Evolutionary conservation across 2,888 invertebrate genomes (phyloP), one percentile per base, ranked within the genome.

Genomic region (Capitulum mitella): DNA sequence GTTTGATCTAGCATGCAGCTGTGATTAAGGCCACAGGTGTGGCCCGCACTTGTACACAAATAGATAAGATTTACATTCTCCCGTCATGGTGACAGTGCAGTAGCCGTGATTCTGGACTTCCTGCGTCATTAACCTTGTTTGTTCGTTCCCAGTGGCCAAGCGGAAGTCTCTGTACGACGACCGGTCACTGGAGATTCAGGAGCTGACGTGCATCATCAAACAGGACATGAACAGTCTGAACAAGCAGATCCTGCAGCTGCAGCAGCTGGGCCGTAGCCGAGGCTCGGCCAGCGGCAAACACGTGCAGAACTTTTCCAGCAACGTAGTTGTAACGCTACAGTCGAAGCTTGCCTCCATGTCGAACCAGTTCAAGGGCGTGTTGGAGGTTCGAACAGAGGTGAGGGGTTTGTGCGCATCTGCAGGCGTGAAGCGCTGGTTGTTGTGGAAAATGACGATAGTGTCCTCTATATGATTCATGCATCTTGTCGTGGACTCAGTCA

Each of bases 121-220:
- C n/a, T n/a, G n/a, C n/a, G n/a, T n/a, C n/a, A n/a, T n/a, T n/a
- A n/a, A n/a, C n/a, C n/a, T n/a, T n/a, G n/a, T n/a, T n/a, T n/a
- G n/a, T n/a, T n/a, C 77, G 61, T 43, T 48, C 34, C 78, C 85
- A 95, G 95, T 99, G 90, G 98, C 98, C n/a, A 98, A 97, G 88
- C 92, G 94, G 85, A 97, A 96, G 86, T 97, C 97, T 0, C 89
- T 99, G 78, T 99, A 98, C 88, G 97, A 98, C 87, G 98, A 99
- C 85, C 90, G 95, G 86, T 94, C 97, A 51, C 90, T 92, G 78
- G 98, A 99, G 89, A 97, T 99, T 80, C 97, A 99, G 86, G 97
- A 98, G 85, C 87, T 99, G 79, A 98, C 98, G 0, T 95, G 95
- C 84, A 97, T 98, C 80, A 97, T 99, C 80, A 98, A 98, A 87